phyloP scores from a whole-genome alignment of 2,797 vertebrate species.

The Telmatherina bonti region DNA sequence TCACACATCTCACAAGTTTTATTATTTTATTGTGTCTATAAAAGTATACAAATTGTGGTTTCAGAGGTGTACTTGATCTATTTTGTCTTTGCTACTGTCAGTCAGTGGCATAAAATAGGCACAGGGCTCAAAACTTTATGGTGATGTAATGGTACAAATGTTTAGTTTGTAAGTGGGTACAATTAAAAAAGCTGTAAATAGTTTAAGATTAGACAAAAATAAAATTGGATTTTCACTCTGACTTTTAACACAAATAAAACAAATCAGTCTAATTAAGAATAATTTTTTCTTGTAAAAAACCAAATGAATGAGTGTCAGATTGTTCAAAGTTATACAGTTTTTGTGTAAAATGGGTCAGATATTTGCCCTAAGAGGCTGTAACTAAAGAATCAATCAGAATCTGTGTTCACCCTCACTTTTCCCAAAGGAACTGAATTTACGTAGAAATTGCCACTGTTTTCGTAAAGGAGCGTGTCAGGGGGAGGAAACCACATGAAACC shows the following conservation, averaged over 20 bases:
- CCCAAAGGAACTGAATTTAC: not conserved
- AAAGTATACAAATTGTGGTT: not conserved
- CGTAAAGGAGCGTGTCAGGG: not conserved
- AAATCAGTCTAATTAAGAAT: too few relatives aligned
- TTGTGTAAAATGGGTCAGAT: not conserved
- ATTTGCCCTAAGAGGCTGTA: not conserved
- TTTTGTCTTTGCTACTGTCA: not conserved
- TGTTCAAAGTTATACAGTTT: too few relatives aligned
- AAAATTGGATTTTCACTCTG: not conserved
- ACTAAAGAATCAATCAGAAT: not conserved
- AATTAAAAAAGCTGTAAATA: not conserved
- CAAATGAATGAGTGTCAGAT: too few relatives aligned
- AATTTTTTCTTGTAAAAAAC: too few relatives aligned
- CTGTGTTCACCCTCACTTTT: not conserved
- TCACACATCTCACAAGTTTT: not conserved
- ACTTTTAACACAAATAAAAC: not conserved
- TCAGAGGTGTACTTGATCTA: not conserved
- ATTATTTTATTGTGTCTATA: too few relatives aligned
- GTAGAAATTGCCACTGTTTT: not conserved
- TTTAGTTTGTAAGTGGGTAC: not conserved
- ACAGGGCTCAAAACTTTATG: not conserved
- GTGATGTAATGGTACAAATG: not conserved
- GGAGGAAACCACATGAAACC: not conserved
- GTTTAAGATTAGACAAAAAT: not conserved
- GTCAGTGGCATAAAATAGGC: not conserved